Evolutionary conservation across 2,888 invertebrate genomes (phyloP).

Genomic region (Rugalucina vietnamica): DNA sequence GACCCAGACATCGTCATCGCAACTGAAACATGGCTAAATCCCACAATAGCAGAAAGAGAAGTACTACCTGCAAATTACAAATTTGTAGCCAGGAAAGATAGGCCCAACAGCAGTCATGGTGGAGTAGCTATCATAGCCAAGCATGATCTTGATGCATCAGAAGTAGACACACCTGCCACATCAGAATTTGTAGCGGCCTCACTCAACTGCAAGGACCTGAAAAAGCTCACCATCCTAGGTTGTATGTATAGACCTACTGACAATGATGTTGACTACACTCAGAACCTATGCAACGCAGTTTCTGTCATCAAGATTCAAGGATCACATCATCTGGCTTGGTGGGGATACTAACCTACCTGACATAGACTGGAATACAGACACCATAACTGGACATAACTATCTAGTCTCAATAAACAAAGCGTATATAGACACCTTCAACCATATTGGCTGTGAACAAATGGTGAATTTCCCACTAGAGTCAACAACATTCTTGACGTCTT

Average conservation of each 20-base stretch:
- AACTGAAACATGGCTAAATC: too few species aligned
- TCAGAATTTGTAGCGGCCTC: conserved; percentile 40
- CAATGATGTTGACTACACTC: conserved; percentile 22
- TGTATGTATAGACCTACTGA: conserved; percentile 37
- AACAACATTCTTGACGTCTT: conserved; percentile 10
- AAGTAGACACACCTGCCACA: neutral
- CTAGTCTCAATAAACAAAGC: neutral
- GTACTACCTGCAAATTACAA: conserved; percentile 12
- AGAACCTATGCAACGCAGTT: conserved; percentile 2
- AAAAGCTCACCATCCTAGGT: conserved; percentile 33
- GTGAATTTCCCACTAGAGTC: conserved; percentile 8
- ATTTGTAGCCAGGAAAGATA: conserved; percentile 10
- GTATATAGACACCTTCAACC: neutral
- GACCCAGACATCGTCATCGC: too few species aligned
- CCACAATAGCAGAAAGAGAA: conserved; percentile 6
- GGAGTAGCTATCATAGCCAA: conserved; percentile 45
- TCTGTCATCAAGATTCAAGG: neutral
- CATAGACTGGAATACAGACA: conserved; percentile 12
- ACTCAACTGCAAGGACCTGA: conserved; percentile 10
- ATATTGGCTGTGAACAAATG: conserved; percentile 8
- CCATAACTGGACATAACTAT: neutral
- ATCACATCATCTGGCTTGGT: neutral
- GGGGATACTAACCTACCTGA: conserved; percentile 13
- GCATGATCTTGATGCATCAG: conserved; percentile 33
- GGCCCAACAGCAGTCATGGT: conserved; percentile 2